phyloP scores from a whole-genome alignment of 2,797 vertebrate species.

The Pseudomugil gertrudae region DNA sequence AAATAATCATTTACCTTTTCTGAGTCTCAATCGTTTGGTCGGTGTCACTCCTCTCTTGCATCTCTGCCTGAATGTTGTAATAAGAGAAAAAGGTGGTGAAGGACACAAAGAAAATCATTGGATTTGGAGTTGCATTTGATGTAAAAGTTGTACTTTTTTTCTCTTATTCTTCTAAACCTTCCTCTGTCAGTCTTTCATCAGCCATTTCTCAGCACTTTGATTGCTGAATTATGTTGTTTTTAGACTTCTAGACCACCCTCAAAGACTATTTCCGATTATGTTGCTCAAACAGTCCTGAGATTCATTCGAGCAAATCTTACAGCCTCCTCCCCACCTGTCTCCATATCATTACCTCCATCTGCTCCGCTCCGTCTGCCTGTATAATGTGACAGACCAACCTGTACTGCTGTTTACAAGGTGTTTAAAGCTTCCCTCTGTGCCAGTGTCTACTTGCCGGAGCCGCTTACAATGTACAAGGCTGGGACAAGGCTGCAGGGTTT shows the following conservation, averaged over 20 bases:
- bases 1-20: constrained; percentile 48
- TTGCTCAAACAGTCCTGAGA: constrained; percentile 19
- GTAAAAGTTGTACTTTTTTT: constrained; percentile 16
- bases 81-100: constrained; percentile 29
- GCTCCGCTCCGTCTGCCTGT: constrained; percentile 12
- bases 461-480: constrained; percentile 36
- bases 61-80: constrained; percentile 34
- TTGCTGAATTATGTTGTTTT: constrained; percentile 11
- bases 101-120: constrained; percentile 3
- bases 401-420: constrained; percentile 60
- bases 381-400: constrained; percentile 41
- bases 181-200: constrained; percentile 20
- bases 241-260: constrained; percentile 48
- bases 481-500: constrained; percentile 60
- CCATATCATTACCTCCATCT: constrained; percentile 39
- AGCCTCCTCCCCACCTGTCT: constrained; percentile 23
- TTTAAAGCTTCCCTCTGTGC: constrained; percentile 48
- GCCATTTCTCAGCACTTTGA: constrained; percentile 32
- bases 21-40: constrained; percentile 23
- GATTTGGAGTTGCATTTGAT: constrained; percentile 8
- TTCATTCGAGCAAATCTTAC: constrained; percentile 11
- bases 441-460: constrained; percentile 53
- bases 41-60: constrained; percentile 9
- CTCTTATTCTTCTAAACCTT: constrained; percentile 21
- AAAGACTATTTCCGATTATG: constrained; percentile 16